phyloP scores from a whole-genome alignment of 92 coral and sea anemone genomes.

The Zoanthus gigantus region DNA sequence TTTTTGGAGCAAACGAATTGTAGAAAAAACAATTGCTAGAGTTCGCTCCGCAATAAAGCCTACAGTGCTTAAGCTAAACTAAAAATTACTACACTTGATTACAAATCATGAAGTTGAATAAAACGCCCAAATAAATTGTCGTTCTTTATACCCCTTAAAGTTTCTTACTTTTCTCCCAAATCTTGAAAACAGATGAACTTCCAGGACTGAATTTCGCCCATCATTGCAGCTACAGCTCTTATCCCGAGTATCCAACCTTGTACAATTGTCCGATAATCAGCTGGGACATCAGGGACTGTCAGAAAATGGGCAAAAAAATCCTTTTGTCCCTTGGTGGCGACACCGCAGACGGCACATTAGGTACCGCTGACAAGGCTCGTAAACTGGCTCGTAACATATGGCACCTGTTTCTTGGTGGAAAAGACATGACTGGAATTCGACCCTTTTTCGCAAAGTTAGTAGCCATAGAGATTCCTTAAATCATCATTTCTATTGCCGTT shows the following conservation, averaged over 20 bases:
- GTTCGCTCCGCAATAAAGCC: too few species aligned
- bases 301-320: constrained; percentile 81
- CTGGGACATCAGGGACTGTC: constrained; percentile 89
- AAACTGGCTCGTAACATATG: constrained; percentile 79
- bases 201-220: constrained; percentile 94
- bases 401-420: constrained; percentile 89
- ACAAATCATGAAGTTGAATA: too few species aligned
- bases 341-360: constrained; percentile 87
- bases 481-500: too few species aligned
- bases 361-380: constrained; percentile 68
- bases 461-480: too few species aligned
- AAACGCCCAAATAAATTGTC: too few species aligned
- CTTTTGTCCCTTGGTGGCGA: constrained; percentile 89
- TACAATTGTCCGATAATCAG: constrained; percentile 85
- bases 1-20: too few species aligned
- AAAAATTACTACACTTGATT: too few species aligned
- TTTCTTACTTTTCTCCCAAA: neutral
- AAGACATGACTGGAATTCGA: constrained; percentile 65
- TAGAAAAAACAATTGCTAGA: too few species aligned
- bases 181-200: constrained; percentile 52
- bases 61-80: too few species aligned
- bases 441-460: constrained; percentile 66
- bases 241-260: constrained; percentile 70
- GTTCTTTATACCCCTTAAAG: too few species aligned
- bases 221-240: constrained; percentile 85